phyloP scores from a whole-genome alignment of 2,888 invertebrate species.

The Lepas anatifera region DNA sequence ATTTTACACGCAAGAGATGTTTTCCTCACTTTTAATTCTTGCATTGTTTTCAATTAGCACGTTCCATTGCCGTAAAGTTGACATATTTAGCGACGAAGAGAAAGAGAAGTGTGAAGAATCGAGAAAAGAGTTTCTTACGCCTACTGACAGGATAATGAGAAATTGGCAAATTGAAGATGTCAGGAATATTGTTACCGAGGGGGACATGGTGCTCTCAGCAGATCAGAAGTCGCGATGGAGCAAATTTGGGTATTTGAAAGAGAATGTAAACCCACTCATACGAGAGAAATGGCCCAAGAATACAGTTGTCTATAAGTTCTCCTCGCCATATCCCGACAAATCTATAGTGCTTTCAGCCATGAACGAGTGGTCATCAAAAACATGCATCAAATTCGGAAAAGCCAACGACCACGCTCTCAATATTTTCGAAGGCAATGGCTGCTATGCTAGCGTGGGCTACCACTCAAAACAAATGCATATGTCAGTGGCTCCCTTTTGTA shows the following conservation, averaged over 20 bases:
- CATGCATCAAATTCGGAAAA: background rate
- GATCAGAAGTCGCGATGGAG: background rate
- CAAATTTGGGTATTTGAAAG: background rate
- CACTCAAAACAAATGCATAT: background rate
- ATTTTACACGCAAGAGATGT: no score
- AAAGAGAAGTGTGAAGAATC: background rate
- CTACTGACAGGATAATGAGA: background rate
- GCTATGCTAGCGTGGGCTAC: background rate
- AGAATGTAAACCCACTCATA: background rate
- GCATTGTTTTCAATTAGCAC: no score
- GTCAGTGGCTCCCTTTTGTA: background rate
- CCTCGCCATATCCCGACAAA: background rate
- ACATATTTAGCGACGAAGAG: background rate
- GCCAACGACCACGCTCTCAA: background rate
- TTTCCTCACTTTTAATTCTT: no score
- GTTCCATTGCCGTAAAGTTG: no score
- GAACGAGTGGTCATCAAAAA: slow-evolving; percentile 3
- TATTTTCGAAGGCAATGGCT: background rate
- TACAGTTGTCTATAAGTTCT: background rate
- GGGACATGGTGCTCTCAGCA: background rate
- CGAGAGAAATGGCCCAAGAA: background rate
- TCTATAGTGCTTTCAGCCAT: background rate
- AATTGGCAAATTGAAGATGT: background rate
- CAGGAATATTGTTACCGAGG: background rate
- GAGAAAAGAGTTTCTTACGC: background rate